These are phyloP conservation scores for Nephrotoma flavescens DNA, from an alignment of 2,888 invertebrate species.

Conservation along the genomic window DNA sequence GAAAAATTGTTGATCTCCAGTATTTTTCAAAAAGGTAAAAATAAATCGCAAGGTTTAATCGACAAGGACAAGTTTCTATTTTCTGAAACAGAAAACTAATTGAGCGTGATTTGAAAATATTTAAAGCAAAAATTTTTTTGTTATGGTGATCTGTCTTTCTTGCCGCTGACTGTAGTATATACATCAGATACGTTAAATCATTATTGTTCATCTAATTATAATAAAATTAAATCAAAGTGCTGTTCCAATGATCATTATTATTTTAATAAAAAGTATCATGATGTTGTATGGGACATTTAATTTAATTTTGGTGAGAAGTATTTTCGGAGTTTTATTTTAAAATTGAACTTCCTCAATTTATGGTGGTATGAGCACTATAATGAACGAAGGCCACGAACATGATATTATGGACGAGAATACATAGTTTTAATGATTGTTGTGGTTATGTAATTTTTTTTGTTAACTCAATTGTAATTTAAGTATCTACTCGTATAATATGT, in stretches of 20 bases:
- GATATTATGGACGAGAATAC: not conserved
- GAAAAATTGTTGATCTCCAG: no score
- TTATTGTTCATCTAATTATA: not conserved
- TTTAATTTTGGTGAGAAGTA: not conserved
- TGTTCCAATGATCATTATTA: not conserved
- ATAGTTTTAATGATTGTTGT: not conserved
- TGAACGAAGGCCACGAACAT: not conserved
- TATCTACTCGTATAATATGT: not conserved
- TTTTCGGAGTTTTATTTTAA: not conserved
- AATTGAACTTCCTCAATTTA: not conserved
- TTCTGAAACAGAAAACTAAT: no score
- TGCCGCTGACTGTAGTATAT: no score
- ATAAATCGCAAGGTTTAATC: no score
- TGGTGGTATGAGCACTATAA: not conserved
- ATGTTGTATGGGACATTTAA: not conserved
- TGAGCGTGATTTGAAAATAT: not conserved
- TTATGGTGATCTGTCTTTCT: no score
- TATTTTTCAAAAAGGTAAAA: no score
- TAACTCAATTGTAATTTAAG: not conserved
- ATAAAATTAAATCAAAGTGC: not conserved
- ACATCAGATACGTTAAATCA: no score
- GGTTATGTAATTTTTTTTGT: not conserved
- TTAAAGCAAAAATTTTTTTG: not conserved
- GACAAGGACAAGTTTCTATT: no score
- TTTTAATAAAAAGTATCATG: not conserved